These are phyloP conservation scores for Pluvianellus socialis DNA, from an alignment of 2,113 vertebrate species.

Conservation along the genomic window DNA sequence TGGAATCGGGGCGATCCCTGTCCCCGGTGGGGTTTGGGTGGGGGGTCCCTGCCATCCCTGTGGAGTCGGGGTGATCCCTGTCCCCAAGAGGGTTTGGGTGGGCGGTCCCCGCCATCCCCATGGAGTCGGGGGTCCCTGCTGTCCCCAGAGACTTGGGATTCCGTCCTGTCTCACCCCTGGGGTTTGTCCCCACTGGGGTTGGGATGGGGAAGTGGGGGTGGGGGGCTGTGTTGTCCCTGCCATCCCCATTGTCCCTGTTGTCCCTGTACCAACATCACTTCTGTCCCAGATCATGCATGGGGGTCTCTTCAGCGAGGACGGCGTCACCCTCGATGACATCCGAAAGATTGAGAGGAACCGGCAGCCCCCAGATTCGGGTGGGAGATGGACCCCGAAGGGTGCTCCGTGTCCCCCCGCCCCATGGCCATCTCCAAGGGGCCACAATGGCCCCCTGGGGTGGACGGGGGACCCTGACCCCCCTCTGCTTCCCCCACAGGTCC, in stretches of 20 bases:
- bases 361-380: constrained; percentile 82
- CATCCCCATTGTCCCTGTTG: not conserved
- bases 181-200: not conserved
- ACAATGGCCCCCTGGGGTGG: not conserved
- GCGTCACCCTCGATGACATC: constrained; percentile 90
- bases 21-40: too few relatives aligned
- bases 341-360: constrained; percentile 85
- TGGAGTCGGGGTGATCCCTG: too few relatives aligned
- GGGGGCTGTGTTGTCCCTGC: not conserved
- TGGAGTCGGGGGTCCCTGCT: too few relatives aligned
- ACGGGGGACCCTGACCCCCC: not conserved
- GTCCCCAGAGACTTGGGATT: not conserved
- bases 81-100: too few relatives aligned
- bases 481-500: constrained; percentile 73
- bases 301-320: constrained; percentile 93
- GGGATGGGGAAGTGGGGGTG: not conserved
- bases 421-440: rapidly evolving
- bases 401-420: not conserved
- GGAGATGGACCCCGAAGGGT: rapidly evolving
- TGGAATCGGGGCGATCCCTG: too few relatives aligned
- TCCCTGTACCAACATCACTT: not conserved
- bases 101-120: too few relatives aligned
- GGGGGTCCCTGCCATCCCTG: too few relatives aligned
- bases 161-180: not conserved
- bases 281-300: constrained; percentile 91